phyloP scores from a whole-genome alignment of 2,797 vertebrate genomes.

The Semaprochilodus insignis region DNA sequence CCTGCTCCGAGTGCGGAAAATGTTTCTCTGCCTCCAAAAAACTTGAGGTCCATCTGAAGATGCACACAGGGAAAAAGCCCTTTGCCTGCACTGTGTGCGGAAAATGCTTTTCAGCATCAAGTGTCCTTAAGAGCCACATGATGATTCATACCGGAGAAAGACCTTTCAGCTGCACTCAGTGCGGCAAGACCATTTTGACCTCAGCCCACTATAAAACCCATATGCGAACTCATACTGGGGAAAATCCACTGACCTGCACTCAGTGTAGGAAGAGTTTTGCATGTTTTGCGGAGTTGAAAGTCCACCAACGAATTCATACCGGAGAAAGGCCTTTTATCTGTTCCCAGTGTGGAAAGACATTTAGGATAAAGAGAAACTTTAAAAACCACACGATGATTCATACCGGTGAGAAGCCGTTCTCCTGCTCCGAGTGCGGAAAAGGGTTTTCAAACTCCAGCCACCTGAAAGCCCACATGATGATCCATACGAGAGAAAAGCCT shows the following conservation, averaged over 20 bases:
- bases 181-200: not conserved
- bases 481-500: no score
- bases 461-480: no score
- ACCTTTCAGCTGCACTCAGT: not conserved
- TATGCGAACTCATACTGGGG: not conserved
- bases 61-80: not conserved
- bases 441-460: no score
- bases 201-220: not conserved
- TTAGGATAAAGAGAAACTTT: no score
- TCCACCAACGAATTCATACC: not conserved
- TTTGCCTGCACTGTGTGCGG: not conserved
- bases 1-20: not conserved
- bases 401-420: no score
- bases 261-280: not conserved
- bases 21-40: not conserved
- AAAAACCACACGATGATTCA: no score
- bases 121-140: not conserved
- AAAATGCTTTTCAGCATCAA: not conserved
- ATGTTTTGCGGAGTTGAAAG: no score
- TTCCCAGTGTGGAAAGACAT: not conserved
- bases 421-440: no score
- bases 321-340: not conserved
- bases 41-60: not conserved
- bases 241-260: not conserved
- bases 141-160: not conserved